Conservation (phyloP, 2,113 vertebrate genomes). For the Macquaria australasica region DNA sequence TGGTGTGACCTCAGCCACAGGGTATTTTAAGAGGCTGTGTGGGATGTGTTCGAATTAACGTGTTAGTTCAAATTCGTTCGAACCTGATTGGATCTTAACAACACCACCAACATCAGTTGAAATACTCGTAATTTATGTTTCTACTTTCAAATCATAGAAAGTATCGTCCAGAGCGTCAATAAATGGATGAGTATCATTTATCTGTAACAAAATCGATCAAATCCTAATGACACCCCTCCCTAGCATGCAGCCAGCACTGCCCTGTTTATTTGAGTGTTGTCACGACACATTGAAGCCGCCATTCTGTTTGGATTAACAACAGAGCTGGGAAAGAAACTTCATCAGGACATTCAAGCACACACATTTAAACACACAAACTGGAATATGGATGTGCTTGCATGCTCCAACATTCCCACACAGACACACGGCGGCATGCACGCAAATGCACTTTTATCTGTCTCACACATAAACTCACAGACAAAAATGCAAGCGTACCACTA, state of each 20-base stretch:
- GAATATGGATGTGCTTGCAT: background rate
- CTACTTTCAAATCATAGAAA: background rate
- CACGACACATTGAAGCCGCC: background rate
- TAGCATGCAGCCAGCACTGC: background rate
- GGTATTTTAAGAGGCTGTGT: background rate
- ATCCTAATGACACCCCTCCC: background rate
- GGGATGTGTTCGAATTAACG: background rate
- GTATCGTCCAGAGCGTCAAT: background rate
- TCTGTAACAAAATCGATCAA: background rate
- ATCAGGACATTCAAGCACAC: background rate
- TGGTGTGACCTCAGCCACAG: no score
- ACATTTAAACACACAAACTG: background rate
- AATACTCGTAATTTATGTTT: background rate
- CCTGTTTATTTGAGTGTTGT: no score
- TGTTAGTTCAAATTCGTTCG: background rate
- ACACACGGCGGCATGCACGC: background rate
- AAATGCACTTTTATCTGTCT: background rate
- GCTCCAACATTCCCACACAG: constrained; percentile 4
- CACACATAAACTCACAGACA: constrained; percentile 7
- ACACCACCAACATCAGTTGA: background rate
- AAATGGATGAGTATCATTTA: background rate
- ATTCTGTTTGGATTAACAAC: no score
- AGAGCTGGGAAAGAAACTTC: constrained; percentile 2
- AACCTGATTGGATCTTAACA: background rate
- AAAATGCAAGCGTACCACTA: background rate